These are phyloP conservation scores for Podarcis siculus DNA, from an alignment of 2,797 vertebrate genomes.

Conservation along the genomic window DNA sequence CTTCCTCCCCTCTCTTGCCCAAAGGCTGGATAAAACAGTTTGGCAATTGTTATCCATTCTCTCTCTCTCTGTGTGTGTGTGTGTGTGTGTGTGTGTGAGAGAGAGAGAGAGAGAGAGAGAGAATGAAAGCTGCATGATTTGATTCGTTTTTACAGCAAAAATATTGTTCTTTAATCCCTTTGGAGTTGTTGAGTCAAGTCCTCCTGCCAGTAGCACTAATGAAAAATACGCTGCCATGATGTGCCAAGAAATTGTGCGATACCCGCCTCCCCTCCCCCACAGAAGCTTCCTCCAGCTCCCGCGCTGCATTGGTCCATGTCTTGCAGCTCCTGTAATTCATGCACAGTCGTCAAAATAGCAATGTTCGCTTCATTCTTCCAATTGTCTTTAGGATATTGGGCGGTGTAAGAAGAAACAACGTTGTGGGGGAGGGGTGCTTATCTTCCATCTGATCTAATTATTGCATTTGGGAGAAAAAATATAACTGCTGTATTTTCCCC, in stretches of 20 bases:
- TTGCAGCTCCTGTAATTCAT: too few species aligned
- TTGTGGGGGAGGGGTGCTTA: background rate
- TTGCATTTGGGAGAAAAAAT: background rate
- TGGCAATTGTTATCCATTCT: slow-evolving; percentile 50
- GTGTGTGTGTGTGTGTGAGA: too few species aligned
- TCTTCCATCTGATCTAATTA: slow-evolving; percentile 28
- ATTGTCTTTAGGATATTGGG: too few species aligned
- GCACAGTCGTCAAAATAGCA: too few species aligned
- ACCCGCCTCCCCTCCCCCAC: rapidly evolving
- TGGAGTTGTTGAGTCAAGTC: slow-evolving; percentile 62
- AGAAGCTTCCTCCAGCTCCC: too few species aligned
- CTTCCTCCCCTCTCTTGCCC: background rate
- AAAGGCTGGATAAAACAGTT: slow-evolving; percentile 45
- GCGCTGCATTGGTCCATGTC: too few species aligned
- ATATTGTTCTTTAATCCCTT: slow-evolving; percentile 67
- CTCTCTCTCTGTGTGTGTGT: too few species aligned
- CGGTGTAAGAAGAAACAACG: too few species aligned
- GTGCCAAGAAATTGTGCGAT: slow-evolving; percentile 22
- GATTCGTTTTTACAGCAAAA: slow-evolving; percentile 57
- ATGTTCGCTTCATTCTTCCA: too few species aligned
- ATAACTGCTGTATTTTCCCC: background rate
- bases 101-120: too few species aligned
- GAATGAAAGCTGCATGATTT: slow-evolving; percentile 49
- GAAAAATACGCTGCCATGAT: slow-evolving; percentile 56
- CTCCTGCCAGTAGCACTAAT: slow-evolving; percentile 62